phyloP scores from a whole-genome alignment of 2,797 vertebrate species.

The Squalus acanthias region DNA sequence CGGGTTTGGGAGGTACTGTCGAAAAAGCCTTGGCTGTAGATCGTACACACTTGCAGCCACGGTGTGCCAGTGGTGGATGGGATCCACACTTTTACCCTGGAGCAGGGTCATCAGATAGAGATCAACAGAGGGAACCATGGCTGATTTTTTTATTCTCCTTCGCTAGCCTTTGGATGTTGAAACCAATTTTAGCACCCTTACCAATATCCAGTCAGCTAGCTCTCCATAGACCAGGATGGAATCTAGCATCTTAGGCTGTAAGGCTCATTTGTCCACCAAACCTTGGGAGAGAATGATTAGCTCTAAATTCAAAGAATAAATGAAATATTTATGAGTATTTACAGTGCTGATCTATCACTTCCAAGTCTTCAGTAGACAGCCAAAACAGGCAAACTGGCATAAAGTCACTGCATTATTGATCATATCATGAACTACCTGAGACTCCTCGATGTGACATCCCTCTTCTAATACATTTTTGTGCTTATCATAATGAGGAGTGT shows the following conservation, averaged over 20 bases:
- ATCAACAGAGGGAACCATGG: not conserved
- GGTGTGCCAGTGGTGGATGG: not conserved
- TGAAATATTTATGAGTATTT: constrained; percentile 27
- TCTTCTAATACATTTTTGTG: not conserved
- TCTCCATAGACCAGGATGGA: not conserved
- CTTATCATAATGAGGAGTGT: not conserved
- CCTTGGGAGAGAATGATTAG: not conserved
- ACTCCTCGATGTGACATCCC: not conserved
- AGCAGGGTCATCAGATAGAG: not conserved
- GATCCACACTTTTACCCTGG: not conserved
- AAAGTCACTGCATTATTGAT: constrained; percentile 28
- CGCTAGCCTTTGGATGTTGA: not conserved
- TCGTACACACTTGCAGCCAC: not conserved
- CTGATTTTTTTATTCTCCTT: not conserved
- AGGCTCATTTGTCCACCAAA: not conserved
- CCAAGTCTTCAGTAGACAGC: not conserved
- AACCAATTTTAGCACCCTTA: not conserved
- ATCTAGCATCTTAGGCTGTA: not conserved
- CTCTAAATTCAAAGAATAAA: not conserved
- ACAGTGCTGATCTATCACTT: not conserved
- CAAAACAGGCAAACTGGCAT: not conserved
- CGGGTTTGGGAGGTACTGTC: not conserved
- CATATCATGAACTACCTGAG: constrained; percentile 23
- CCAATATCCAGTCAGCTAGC: not conserved
- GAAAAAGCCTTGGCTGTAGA: not conserved